These are phyloP conservation scores for Philopedon plagiatum DNA, from an alignment of 2,888 invertebrate species.

Conservation along the genomic window DNA sequence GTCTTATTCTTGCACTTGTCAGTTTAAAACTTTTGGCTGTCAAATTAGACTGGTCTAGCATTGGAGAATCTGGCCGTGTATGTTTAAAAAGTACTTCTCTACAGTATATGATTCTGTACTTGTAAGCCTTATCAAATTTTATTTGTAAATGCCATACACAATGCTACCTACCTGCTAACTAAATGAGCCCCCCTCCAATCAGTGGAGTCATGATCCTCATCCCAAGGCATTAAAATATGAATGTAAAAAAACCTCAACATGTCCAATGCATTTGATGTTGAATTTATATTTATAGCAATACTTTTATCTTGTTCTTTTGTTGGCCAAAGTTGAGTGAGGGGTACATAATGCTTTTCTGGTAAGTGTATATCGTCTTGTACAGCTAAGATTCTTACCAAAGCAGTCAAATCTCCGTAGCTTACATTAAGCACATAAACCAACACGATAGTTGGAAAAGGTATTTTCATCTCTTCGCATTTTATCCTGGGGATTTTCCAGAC, in stretches of 20 bases:
- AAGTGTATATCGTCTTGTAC: constrained; percentile 77
- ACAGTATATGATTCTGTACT: no score
- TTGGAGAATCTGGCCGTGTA: no score
- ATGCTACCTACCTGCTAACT: constrained; percentile 59
- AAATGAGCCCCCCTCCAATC: constrained; percentile 74
- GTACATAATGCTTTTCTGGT: constrained; percentile 75
- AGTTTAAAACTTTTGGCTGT: no score
- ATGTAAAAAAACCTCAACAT: constrained; percentile 77
- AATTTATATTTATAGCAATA: constrained; percentile 71
- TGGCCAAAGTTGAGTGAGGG: constrained; percentile 77
- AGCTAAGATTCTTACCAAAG: constrained; percentile 74
- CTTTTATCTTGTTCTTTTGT: constrained; percentile 75
- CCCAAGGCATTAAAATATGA: constrained; percentile 81
- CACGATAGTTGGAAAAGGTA: constrained; percentile 77
- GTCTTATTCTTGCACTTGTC: no score
- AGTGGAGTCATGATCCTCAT: constrained; percentile 75
- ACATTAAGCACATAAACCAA: constrained; percentile 74
- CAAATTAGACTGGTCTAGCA: no score
- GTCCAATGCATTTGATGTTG: constrained; percentile 77
- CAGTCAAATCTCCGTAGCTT: constrained; percentile 72
- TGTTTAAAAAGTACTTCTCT: no score
- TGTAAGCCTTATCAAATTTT: no score
- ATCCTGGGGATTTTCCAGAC: constrained; percentile 79
- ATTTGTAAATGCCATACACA: no score
- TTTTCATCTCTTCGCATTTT: constrained; percentile 76